phyloP scores from a whole-genome alignment of 2,113 vertebrate genomes.

The Limnothrissa miodon region DNA sequence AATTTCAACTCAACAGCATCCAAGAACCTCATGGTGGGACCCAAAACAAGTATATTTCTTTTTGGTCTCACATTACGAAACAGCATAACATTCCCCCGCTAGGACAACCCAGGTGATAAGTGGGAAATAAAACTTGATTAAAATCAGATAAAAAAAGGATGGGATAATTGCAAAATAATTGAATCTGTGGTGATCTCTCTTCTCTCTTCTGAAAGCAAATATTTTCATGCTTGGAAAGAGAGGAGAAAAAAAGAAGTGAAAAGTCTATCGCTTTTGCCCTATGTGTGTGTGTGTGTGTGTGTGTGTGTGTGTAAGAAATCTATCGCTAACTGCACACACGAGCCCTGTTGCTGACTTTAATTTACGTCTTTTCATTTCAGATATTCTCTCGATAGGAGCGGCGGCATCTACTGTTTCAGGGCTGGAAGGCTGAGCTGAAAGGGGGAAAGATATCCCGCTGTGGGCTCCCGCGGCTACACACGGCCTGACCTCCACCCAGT shows the following conservation, averaged over 20 bases:
- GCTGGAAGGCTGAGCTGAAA: background rate
- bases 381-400: conserved; percentile 11
- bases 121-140: conserved; percentile 33
- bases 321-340: background rate
- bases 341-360: conserved; percentile 20
- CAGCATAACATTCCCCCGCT: background rate
- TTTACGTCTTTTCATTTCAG: conserved; percentile 17
- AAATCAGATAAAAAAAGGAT: conserved; percentile 38
- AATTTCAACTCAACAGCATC: background rate
- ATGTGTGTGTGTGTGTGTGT: background rate
- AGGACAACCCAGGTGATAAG: background rate
- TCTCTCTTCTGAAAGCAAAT: conserved; percentile 34
- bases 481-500: background rate
- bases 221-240: conserved; percentile 26
- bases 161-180: conserved; percentile 48
- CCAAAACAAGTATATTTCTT: background rate
- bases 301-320: background rate
- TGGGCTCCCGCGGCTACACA: background rate
- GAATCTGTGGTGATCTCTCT: conserved; percentile 23
- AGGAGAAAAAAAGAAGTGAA: conserved; percentile 11
- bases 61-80: background rate
- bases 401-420: background rate
- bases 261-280: conserved; percentile 22
- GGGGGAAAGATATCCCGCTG: background rate
- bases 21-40: conserved; percentile 23